Conservation (phyloP, 2,113 vertebrate genomes). For the Sinosuthora webbiana region DNA sequence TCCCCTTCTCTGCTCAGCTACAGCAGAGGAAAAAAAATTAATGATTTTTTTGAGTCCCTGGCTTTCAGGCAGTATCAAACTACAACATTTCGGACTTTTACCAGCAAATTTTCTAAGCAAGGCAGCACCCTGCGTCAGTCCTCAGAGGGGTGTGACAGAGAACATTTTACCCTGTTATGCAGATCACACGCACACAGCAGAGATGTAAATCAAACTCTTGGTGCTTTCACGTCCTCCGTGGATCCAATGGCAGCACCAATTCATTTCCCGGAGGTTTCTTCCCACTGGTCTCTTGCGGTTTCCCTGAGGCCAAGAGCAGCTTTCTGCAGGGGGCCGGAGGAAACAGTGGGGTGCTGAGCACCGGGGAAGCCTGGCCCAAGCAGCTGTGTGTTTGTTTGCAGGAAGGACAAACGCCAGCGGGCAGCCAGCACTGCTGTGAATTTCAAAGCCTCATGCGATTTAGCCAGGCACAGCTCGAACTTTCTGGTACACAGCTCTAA, state of each 20-base stretch:
- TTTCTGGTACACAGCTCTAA: conserved; percentile 13
- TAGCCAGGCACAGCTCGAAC: conserved; percentile 44
- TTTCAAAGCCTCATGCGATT: conserved; percentile 59
- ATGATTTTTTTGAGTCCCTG: not conserved
- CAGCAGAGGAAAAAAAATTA: not conserved
- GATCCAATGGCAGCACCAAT: not conserved
- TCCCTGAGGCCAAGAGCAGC: not conserved
- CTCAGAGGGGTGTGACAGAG: not conserved
- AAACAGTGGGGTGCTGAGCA: not conserved
- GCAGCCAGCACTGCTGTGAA: conserved; percentile 36
- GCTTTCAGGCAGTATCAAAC: not conserved
- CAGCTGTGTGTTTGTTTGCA: conserved; percentile 47
- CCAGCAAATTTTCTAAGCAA: not conserved
- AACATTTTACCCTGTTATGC: not conserved
- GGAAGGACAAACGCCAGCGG: conserved; percentile 53
- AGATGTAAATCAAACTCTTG: not conserved
- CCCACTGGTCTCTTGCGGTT: not conserved
- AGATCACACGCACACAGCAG: accelerated
- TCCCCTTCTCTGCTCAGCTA: not conserved
- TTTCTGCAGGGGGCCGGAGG: not conserved
- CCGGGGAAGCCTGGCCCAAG: not conserved
- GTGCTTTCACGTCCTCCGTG: not conserved
- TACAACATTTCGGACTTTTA: not conserved
- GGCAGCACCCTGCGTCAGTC: not conserved
- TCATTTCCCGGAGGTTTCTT: conserved; percentile 28